Conservation (phyloP, 64 coral and sea anemone genomes). For the Pachyseris speciosa region DNA sequence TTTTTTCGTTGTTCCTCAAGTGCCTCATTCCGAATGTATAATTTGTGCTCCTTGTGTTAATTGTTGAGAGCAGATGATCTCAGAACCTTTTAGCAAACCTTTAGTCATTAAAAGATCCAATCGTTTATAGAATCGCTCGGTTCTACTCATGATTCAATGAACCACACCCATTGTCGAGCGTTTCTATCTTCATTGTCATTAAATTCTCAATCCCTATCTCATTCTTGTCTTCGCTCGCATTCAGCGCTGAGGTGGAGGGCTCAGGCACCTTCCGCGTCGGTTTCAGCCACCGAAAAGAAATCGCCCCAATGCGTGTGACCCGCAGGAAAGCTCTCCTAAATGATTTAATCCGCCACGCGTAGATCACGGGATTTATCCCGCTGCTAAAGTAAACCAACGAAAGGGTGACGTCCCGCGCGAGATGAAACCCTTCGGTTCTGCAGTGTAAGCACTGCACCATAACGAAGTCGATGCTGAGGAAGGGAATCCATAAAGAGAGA, state of each 20-base stretch:
- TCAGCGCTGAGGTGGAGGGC: neutral
- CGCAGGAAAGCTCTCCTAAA: constrained; percentile 41
- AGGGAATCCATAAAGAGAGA: constrained; percentile 36
- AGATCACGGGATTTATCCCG: constrained; percentile 60
- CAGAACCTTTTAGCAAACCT: no score
- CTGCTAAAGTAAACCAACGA: constrained; percentile 59
- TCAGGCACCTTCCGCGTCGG: neutral
- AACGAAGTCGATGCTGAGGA: constrained; percentile 35
- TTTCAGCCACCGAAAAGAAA: neutral
- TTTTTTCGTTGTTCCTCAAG: no score
- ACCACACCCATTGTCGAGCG: neutral
- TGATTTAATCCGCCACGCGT: constrained; percentile 22
- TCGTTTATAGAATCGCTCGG: no score
- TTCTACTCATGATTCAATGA: no score
- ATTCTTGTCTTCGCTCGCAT: neutral
- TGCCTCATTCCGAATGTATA: no score
- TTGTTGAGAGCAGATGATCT: no score
- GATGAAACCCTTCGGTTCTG: constrained; percentile 17
- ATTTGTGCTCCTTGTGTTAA: no score
- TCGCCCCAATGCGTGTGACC: neutral
- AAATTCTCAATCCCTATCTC: neutral
- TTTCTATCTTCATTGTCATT: neutral
- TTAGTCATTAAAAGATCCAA: no score
- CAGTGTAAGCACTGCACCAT: constrained; percentile 57
- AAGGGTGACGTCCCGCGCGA: constrained; percentile 40